Percentiles rank a stretch among this genome's conserved stretches.
phyloP scores from a whole-genome alignment of 1,140 invertebrate species.

The Parasteatoda tepidariorum region DNA sequence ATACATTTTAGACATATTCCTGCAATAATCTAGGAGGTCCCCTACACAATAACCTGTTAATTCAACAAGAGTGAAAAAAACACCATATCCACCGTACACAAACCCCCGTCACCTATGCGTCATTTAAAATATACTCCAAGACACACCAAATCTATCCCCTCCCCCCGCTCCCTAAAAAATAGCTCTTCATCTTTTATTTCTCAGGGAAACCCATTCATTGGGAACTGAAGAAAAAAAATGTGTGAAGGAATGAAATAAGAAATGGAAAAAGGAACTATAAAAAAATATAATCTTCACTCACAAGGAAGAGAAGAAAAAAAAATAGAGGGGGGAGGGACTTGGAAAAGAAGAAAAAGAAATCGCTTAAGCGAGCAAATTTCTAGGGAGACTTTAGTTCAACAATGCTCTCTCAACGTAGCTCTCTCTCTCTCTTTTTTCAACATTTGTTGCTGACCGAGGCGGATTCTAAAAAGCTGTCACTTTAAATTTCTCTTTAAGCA shows the following conservation, averaged over 20 bases:
- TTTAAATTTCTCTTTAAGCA: slow-evolving; percentile 44
- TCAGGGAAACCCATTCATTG: not conserved
- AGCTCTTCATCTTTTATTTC: not conserved
- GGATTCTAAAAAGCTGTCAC: slow-evolving; percentile 52
- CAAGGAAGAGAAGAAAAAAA: too few relatives aligned
- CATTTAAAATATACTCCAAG: too few relatives aligned
- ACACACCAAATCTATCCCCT: too few relatives aligned
- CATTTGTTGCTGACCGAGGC: slow-evolving; percentile 51
- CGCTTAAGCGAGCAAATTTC: slow-evolving; percentile 58
- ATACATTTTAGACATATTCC: too few relatives aligned
- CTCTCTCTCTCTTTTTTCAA: not conserved
- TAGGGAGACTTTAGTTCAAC: slow-evolving; percentile 33
- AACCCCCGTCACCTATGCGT: not conserved
- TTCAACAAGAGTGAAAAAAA: too few relatives aligned
- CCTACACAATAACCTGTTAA: too few relatives aligned
- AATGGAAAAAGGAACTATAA: not conserved
- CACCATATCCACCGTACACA: too few relatives aligned
- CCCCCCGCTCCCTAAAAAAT: not conserved
- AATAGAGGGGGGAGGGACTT: slow-evolving; percentile 4
- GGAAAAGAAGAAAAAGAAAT: slow-evolving; percentile 35
- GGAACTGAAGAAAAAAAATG: not conserved
- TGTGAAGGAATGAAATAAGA: not conserved
- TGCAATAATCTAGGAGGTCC: too few relatives aligned
- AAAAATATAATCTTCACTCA: not conserved
- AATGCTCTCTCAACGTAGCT: slow-evolving; percentile 14